Conservation (phyloP, 2,113 vertebrate genomes). For the Dascyllus trimaculatus region DNA sequence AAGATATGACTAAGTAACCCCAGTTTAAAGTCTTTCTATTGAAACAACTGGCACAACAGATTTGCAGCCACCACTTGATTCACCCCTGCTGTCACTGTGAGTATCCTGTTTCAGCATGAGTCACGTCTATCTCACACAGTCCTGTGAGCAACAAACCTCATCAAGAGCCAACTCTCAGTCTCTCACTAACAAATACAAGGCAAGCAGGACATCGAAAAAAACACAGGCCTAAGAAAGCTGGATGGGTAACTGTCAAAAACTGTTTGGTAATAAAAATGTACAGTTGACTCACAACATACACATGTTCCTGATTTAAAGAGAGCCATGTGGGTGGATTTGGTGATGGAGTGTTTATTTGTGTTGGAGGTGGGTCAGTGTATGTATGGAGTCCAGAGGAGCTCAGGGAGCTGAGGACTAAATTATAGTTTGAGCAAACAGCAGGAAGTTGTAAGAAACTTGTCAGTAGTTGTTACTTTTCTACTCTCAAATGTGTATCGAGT, state of each 20-base stretch:
- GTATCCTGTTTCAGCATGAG: slow-evolving; percentile 32
- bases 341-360: slow-evolving; percentile 16
- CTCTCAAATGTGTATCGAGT: background rate
- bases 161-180: slow-evolving; percentile 2
- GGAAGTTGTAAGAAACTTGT: slow-evolving; percentile 3
- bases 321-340: slow-evolving; percentile 17
- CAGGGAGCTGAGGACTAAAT: background rate
- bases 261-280: background rate
- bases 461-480: background rate
- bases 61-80: slow-evolving; percentile 2
- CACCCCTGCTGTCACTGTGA: slow-evolving; percentile 8
- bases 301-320: slow-evolving; percentile 9
- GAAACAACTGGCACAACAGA: slow-evolving; percentile 2
- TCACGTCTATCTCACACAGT: slow-evolving; percentile 21
- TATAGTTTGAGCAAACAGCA: slow-evolving; percentile 18
- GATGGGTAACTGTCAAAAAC: background rate
- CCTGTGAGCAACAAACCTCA: slow-evolving; percentile 9
- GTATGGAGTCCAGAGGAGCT: background rate
- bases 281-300: background rate
- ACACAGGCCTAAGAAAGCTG: background rate
- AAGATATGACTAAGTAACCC: slow-evolving; percentile 17
- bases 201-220: background rate
- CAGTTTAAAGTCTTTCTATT: slow-evolving; percentile 15
- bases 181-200: background rate
- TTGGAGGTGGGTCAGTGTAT: slow-evolving; percentile 9